These are phyloP conservation scores for Cartodere bifasciata DNA, from an alignment of 2,888 invertebrate genomes.

Conservation along the genomic window DNA sequence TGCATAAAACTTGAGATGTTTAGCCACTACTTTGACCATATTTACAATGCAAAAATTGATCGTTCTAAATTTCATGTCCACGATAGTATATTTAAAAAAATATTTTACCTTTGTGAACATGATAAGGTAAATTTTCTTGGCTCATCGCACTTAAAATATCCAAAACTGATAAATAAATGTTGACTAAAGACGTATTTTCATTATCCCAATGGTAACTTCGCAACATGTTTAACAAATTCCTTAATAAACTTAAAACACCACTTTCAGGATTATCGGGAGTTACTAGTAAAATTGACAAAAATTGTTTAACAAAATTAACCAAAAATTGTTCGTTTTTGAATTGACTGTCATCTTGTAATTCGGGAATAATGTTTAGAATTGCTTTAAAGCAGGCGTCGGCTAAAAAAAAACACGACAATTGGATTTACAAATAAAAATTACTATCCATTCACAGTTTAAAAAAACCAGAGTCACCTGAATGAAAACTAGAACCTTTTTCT, in stretches of 20 bases:
- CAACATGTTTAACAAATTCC: slow-evolving; percentile 69
- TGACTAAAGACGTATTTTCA: slow-evolving; percentile 50
- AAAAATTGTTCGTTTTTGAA: slow-evolving; percentile 62
- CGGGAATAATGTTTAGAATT: slow-evolving; percentile 65
- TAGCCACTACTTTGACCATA: too few species aligned
- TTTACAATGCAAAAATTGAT: too few species aligned
- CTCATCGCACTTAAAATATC: slow-evolving; percentile 67
- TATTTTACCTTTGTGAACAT: slow-evolving; percentile 60
- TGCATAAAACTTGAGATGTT: too few species aligned
- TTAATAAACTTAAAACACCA: slow-evolving; percentile 69
- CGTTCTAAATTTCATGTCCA: too few species aligned
- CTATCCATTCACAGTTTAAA: too few species aligned
- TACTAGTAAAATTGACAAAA: slow-evolving; percentile 68
- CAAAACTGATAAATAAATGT: slow-evolving; percentile 61
- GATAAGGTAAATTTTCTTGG: slow-evolving; percentile 76
- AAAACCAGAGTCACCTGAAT: too few species aligned
- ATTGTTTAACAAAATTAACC: slow-evolving; percentile 57
- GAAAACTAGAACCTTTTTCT: too few species aligned
- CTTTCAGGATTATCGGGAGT: slow-evolving; percentile 85
- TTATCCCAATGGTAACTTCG: slow-evolving; percentile 61
- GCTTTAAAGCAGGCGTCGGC: slow-evolving; percentile 92
- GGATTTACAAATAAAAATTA: slow-evolving; percentile 5
- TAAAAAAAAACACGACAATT: slow-evolving; percentile 32
- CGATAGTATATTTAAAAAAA: slow-evolving; percentile 1
- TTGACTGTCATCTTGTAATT: slow-evolving; percentile 62